Conservation (phyloP, 2,797 vertebrate genomes). For the Botia almorhae region DNA sequence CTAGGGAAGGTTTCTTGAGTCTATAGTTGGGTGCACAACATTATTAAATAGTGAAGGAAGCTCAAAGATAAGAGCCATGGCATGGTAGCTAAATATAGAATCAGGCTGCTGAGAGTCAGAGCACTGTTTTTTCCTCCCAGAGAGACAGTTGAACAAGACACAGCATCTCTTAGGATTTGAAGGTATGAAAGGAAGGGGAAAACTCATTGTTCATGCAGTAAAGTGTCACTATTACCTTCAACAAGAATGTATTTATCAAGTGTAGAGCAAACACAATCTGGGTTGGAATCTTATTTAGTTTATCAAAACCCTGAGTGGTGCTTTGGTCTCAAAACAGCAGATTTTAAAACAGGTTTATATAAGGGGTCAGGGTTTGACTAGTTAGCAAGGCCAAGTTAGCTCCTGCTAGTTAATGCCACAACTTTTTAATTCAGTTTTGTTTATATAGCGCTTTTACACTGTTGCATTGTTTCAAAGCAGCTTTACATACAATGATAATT, state of each 20-base stretch:
- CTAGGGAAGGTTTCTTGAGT: neutral
- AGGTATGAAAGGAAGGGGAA: neutral
- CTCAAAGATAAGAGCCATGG: slow-evolving; percentile 14
- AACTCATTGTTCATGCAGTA: neutral
- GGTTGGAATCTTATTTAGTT: neutral
- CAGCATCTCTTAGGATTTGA: neutral
- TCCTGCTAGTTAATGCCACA: no score
- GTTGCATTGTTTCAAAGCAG: no score
- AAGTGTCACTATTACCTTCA: neutral
- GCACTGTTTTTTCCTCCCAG: neutral
- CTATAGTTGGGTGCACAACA: neutral
- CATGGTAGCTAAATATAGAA: slow-evolving; percentile 29
- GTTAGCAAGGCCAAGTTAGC: no score
- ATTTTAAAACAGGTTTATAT: no score
- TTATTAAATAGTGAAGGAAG: slow-evolving; percentile 6
- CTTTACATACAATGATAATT: no score
- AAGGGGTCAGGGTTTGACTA: no score
- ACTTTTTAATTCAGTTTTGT: no score
- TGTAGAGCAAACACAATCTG: no score
- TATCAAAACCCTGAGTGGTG: neutral
- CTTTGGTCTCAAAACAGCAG: neutral
- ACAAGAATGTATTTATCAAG: neutral
- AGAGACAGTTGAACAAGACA: neutral
- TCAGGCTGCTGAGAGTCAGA: slow-evolving; percentile 17
- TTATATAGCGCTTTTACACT: no score